Evolutionary conservation across 2,888 invertebrate species (phyloP).

Genomic region (Trachelus troglodyta): DNA sequence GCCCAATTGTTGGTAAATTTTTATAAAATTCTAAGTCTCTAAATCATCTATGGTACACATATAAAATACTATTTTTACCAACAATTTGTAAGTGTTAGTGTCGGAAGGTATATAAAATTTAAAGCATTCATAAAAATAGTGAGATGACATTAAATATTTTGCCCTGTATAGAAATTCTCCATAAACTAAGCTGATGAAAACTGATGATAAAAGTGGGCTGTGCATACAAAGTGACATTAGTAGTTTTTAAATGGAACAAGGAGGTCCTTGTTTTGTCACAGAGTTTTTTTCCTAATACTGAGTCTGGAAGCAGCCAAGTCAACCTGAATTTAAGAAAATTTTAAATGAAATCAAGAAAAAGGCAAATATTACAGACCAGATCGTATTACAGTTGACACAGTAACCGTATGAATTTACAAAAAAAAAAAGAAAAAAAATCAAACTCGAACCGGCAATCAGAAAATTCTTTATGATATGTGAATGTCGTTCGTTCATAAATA

Average conservation of each 20-base stretch:
- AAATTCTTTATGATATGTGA: slow-evolving; percentile 47
- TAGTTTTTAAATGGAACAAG: slow-evolving; percentile 13
- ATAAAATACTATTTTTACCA: slow-evolving; percentile 43
- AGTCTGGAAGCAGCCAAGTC: slow-evolving; percentile 56
- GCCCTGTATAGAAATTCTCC: not conserved
- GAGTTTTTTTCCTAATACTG: slow-evolving; percentile 48
- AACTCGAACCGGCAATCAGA: slow-evolving; percentile 24
- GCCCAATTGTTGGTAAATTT: slow-evolving; percentile 34
- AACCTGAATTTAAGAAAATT: slow-evolving; percentile 29
- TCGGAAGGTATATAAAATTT: slow-evolving; percentile 38
- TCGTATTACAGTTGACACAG: not conserved
- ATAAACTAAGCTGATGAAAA: not conserved
- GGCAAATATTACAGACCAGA: not conserved
- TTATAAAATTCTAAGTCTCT: slow-evolving; percentile 43
- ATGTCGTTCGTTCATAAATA: slow-evolving; percentile 24
- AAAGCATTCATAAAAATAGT: slow-evolving; percentile 46
- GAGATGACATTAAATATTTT: slow-evolving; percentile 1
- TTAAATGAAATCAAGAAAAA: not conserved
- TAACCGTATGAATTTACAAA: not conserved
- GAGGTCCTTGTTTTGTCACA: slow-evolving; percentile 29
- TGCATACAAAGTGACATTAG: not conserved
- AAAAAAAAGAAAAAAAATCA: not conserved
- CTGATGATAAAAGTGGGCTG: not conserved
- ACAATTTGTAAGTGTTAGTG: slow-evolving; percentile 42
- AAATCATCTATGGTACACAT: slow-evolving; percentile 34